phyloP scores from a whole-genome alignment of 2,113 vertebrate species.

The Carassius gibelio region DNA sequence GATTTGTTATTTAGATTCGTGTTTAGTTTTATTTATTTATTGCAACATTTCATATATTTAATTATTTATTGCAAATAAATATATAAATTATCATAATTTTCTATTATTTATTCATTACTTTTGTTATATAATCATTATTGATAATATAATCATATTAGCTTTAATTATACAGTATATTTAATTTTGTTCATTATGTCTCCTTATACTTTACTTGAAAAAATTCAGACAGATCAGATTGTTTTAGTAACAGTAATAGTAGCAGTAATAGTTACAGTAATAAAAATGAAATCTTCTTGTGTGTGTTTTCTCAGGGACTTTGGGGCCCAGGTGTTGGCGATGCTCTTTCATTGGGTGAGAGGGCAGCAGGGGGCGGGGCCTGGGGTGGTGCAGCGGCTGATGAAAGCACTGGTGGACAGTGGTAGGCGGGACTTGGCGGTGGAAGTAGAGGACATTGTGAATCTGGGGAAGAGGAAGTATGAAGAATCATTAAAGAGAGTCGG shows the following conservation, averaged over 20 bases:
- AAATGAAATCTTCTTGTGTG: neutral
- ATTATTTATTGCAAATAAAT: neutral
- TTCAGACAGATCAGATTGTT: neutral
- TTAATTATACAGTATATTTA: neutral
- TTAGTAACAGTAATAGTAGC: neutral
- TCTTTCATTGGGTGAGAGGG: constrained; percentile 87
- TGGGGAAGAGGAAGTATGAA: constrained; percentile 86
- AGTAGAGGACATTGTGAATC: constrained; percentile 80
- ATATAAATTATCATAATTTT: neutral
- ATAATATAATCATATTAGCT: too few species aligned
- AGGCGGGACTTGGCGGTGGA: constrained; percentile 89
- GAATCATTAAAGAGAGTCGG: constrained; percentile 84
- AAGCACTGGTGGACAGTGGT: constrained; percentile 82
- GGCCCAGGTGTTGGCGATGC: constrained; percentile 85
- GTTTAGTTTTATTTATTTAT: neutral
- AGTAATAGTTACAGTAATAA: neutral
- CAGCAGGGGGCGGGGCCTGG: constrained; percentile 77
- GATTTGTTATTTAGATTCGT: neutral
- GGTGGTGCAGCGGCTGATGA: constrained; percentile 76
- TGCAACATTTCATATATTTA: neutral
- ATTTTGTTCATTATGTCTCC: neutral
- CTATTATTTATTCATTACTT: too few species aligned
- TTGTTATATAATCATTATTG: neutral
- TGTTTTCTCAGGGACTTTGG: constrained; percentile 80
- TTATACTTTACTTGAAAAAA: neutral